Evolutionary conservation across 2,797 vertebrate genomes (phyloP).

Genomic region (Taenioides sp.): DNA sequence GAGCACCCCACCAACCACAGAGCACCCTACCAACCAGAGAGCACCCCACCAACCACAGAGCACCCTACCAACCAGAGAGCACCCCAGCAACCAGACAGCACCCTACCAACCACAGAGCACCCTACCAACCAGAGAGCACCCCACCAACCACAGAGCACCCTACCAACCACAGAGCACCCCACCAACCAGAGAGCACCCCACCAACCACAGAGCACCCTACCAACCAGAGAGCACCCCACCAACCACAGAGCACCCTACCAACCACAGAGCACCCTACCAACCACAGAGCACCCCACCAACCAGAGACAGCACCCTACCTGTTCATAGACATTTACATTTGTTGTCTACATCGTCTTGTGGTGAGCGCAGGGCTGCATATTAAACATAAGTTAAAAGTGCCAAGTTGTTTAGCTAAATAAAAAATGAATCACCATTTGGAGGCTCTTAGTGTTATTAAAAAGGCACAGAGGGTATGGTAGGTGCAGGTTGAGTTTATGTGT

Average conservation of each 20-base stretch:
- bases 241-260: background rate
- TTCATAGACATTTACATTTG: background rate
- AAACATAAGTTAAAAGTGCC: conserved; percentile 53
- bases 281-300: no score
- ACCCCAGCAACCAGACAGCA: no score
- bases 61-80: background rate
- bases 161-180: background rate
- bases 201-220: background rate
- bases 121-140: no score
- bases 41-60: no score
- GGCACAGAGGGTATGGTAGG: conserved; percentile 58
- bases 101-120: no score
- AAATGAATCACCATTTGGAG: conserved; percentile 71
- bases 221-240: background rate
- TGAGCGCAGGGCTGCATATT: background rate
- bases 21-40: background rate
- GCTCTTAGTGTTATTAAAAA: conserved; percentile 75
- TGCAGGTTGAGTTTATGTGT: conserved; percentile 49
- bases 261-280: no score
- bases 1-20: background rate
- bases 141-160: no score
- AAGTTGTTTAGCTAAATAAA: conserved; percentile 65
- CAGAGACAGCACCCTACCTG: no score
- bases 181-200: background rate
- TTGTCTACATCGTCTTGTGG: background rate